Conservation (phyloP, 2,797 vertebrate species). For the Schizopygopsis malacanthus region DNA sequence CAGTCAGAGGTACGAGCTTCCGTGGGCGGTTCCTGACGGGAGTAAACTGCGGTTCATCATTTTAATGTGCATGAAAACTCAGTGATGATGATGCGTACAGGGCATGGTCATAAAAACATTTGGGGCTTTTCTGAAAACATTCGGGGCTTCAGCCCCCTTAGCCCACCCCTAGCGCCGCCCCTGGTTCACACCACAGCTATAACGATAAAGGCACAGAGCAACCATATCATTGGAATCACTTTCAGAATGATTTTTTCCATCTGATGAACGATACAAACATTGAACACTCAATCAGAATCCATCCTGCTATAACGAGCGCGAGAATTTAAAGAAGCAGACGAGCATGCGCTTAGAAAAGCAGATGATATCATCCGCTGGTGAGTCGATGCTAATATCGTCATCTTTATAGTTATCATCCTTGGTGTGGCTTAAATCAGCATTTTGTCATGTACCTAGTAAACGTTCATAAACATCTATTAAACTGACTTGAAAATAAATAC, state of each 20-base stretch:
- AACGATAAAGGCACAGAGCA: no score
- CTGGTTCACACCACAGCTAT: no score
- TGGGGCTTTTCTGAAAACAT: no score
- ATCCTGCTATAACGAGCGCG: background rate
- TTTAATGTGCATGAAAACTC: no score
- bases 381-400: background rate
- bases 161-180: no score
- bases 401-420: background rate
- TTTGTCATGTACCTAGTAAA: background rate
- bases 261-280: background rate
- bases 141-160: no score
- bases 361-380: background rate
- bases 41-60: no score
- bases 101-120: no score
- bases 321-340: background rate
- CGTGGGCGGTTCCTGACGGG: no score
- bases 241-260: background rate
- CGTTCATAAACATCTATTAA: background rate
- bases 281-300: background rate
- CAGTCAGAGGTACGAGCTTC: no score
- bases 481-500: background rate
- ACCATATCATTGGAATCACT: background rate
- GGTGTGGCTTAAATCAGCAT: background rate
- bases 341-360: background rate
- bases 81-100: no score